Conservation (phyloP, 2,888 invertebrate genomes). For the Eretmocerus hayati region DNA sequence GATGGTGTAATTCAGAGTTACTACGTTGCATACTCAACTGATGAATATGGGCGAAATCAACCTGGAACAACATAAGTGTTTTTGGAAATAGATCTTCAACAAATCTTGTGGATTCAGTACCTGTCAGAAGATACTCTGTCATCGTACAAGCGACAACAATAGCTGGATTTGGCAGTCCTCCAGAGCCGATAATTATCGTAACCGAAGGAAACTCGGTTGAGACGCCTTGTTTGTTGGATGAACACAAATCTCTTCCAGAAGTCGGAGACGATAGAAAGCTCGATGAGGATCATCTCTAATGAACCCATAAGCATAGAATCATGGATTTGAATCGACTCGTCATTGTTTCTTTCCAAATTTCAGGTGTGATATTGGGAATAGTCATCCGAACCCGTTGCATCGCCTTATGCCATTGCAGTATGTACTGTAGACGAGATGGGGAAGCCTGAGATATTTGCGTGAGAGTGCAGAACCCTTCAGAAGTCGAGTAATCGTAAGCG, state of each 20-base stretch:
- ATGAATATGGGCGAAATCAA: conserved; percentile 39
- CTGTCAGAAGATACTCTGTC: conserved; percentile 48
- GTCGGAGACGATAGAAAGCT: conserved; percentile 38
- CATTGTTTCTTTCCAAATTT: no score
- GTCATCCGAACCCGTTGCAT: conserved; percentile 46
- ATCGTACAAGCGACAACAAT: conserved; percentile 50
- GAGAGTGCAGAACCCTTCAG: conserved; percentile 37
- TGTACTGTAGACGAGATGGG: conserved; percentile 41
- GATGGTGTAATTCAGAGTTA: conserved; percentile 55
- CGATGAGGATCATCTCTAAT: conserved; percentile 27
- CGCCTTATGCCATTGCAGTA: conserved; percentile 42
- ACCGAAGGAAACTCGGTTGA: conserved; percentile 35
- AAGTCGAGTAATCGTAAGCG: no score
- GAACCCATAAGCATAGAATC: no score
- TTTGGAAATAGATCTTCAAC: conserved; percentile 40
- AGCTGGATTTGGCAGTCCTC: conserved; percentile 48
- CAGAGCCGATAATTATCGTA: conserved; percentile 42
- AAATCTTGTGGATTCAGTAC: conserved; percentile 44
- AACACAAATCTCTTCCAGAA: conserved; percentile 35
- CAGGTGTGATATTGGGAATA: conserved; percentile 46
- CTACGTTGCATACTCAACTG: conserved; percentile 52
- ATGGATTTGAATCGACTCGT: no score
- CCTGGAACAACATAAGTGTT: conserved; percentile 45
- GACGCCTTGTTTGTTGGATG: conserved; percentile 32
- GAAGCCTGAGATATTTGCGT: conserved; percentile 34